Conservation (phyloP, 2,888 invertebrate species). For the Nomada flava region DNA sequence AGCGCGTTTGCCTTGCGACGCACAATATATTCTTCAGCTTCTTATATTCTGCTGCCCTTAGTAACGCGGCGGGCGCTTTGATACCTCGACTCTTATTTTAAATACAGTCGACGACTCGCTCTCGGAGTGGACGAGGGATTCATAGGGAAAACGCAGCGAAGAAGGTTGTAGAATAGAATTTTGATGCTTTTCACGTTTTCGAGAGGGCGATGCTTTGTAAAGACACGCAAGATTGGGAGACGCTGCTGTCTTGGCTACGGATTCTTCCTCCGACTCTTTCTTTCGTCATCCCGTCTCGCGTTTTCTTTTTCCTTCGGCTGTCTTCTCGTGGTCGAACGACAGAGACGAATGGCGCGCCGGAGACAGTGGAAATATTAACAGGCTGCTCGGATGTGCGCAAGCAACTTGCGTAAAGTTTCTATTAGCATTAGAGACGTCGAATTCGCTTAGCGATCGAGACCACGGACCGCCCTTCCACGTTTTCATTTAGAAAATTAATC, state of each 20-base stretch:
- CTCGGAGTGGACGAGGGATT: too few relatives aligned
- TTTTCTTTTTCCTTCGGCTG: constrained; percentile 13
- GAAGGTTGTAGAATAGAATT: too few relatives aligned
- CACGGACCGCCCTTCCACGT: too few relatives aligned
- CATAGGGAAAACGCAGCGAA: too few relatives aligned
- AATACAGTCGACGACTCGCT: neutral
- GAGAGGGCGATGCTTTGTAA: too few relatives aligned
- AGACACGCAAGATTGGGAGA: constrained; percentile 39
- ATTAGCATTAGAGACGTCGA: neutral
- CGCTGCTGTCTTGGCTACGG: constrained; percentile 32
- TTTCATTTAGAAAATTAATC: neutral
- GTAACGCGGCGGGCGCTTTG: neutral
- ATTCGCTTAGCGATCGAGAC: too few relatives aligned
- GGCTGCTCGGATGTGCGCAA: neutral
- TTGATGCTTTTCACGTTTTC: too few relatives aligned
- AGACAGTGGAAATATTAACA: constrained; percentile 13
- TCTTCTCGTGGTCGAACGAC: constrained; percentile 27
- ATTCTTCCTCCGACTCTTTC: constrained; percentile 38
- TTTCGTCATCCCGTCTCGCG: constrained; percentile 1
- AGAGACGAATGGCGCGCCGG: constrained; percentile 51
- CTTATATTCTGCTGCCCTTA: neutral
- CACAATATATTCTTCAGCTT: neutral
- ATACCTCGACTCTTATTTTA: neutral
- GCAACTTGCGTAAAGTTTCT: neutral
- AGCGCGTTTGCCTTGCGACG: neutral